Percentiles rank a stretch among this genome's conserved stretches.
Evolutionary conservation across 2,797 vertebrate species (phyloP).

Genomic region (Falco biarmicus): DNA sequence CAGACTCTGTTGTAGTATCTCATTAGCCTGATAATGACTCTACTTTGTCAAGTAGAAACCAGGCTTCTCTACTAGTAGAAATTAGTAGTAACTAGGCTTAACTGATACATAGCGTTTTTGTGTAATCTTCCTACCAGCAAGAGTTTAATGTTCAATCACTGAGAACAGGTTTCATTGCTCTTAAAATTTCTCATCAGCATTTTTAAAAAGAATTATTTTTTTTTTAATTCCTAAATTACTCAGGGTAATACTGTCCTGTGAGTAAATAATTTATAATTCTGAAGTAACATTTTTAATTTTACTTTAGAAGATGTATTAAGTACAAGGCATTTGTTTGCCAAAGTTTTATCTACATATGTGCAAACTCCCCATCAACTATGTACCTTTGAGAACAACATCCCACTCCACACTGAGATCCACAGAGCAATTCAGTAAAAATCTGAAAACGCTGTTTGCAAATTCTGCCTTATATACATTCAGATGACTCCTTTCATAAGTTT

Average conservation of each 20-base stretch:
- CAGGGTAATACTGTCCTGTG: neutral
- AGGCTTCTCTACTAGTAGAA: neutral
- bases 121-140: fast-evolving
- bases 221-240: neutral
- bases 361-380: neutral
- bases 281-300: neutral
- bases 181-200: neutral
- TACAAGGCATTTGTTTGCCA: neutral
- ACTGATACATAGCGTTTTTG: neutral
- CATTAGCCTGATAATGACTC: neutral
- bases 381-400: neutral
- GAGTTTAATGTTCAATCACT: neutral
- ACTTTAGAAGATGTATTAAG: neutral
- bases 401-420: neutral
- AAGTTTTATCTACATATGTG: neutral
- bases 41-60: neutral
- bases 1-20: neutral
- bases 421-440: neutral
- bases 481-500: neutral
- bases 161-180: neutral
- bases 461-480: neutral
- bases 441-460: neutral
- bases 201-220: neutral
- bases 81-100: neutral
- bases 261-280: neutral